Base-by-base conservation (phyloP, 37 sponge, comb jelly and placozoan species). In the Bolinopsis microptera region DNA sequence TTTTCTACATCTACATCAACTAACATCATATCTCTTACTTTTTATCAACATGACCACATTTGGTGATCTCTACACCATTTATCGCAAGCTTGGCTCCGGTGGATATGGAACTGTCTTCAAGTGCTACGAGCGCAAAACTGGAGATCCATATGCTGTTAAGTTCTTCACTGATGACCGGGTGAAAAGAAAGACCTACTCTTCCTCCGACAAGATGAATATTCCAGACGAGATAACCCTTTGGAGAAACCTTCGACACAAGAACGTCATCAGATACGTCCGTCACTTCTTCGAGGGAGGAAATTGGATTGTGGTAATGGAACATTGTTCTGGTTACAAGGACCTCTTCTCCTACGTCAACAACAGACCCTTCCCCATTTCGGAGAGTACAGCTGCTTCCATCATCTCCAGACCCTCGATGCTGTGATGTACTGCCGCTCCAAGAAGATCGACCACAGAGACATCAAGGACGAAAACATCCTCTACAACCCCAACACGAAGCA, bases 91-190 rank as follows among this genome's bases (percentile, higher is more conserved):
- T 23, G 83, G 83, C 8, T 34, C 83, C 38, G 83, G 83, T 28
- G 83, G 83, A 3, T 80, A 35, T 80, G 83, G 83, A 22, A 18
- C 83, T 5, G 83, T 80, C 38, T 80, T 24, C 83, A 80, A 80
- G 23, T 21, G 18, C 38, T 80, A 80, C 83, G 18, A 27, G 21
- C 18, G 27, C 28, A 36, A 32, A 2, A 36, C 83, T 31, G 83
- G 83, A 2, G 38, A 36, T 23, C 38, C 83, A 35, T 80, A 36
- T 38, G 83, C 83, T 80, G 83, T 27, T 38, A 80, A 80, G 83
- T 36, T 80, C 23, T 36, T 36, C 38, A 27, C 83, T 3, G 36
- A 35, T 13, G 36, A 36, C 83, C 33, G 38, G 35, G 83, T 80
- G 83, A 32, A n/a, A n/a, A n/a, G n/a, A n/a, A n/a, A n/a, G n/a